Conservation (phyloP, 1,140 invertebrate species). For the Linepithema humile region DNA sequence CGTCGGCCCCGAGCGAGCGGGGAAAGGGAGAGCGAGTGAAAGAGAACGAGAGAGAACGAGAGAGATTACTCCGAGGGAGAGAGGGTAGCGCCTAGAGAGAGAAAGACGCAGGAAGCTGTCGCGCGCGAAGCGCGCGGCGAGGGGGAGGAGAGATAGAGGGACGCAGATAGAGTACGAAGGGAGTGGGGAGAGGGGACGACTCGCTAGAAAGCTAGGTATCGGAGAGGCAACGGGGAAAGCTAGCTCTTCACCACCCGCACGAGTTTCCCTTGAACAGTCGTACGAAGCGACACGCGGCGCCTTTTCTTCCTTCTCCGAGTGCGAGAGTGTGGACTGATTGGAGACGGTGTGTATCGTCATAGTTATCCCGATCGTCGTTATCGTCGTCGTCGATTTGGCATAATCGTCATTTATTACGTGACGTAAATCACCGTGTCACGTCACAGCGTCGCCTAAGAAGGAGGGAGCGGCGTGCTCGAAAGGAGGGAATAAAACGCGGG, state of each 20-base stretch:
- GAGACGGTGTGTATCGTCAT: background rate
- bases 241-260: conserved; percentile 64
- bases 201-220: conserved; percentile 58
- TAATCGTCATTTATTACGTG: conserved; percentile 28
- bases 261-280: conserved; percentile 60
- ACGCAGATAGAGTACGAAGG: conserved; percentile 34
- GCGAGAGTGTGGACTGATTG: conserved; percentile 12
- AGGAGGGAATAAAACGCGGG: conserved; percentile 41
- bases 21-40: background rate
- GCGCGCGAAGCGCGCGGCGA: background rate
- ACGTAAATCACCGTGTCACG: conserved; percentile 23
- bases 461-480: conserved; percentile 42
- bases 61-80: background rate
- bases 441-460: background rate
- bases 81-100: conserved; percentile 40
- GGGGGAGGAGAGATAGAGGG: conserved; percentile 3
- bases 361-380: background rate
- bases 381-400: conserved; percentile 9
- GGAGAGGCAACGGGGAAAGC: conserved; percentile 49
- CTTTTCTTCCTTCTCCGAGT: conserved; percentile 48
- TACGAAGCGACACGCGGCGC: conserved; percentile 26
- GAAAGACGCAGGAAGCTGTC: conserved; percentile 53
- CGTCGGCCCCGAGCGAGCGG: conserved; percentile 18
- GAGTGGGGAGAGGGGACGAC: conserved; percentile 39
- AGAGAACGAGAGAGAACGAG: background rate